These are phyloP conservation scores for Vicugna pacos DNA, from an alignment of 2,113 vertebrate genomes.

Conservation along the genomic window DNA sequence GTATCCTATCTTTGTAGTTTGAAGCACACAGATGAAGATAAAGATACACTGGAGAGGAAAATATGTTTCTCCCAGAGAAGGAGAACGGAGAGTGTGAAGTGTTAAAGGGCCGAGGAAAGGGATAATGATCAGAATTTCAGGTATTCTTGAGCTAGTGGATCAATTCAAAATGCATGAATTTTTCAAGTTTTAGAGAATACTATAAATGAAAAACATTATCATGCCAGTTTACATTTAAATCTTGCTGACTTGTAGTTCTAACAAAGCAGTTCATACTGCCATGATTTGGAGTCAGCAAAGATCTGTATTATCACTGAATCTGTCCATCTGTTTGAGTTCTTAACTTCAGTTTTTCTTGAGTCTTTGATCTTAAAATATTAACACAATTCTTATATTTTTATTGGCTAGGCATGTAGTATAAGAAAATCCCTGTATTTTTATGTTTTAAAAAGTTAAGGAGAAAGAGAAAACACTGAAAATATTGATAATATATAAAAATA, in stretches of 20 bases:
- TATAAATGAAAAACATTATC: constrained; percentile 45
- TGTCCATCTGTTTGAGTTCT: neutral
- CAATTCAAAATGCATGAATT: constrained; percentile 64
- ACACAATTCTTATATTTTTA: constrained; percentile 7
- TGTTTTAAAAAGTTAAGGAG: constrained; percentile 4
- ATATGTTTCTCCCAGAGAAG: constrained; percentile 64
- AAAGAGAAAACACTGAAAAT: neutral
- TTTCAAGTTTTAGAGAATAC: constrained; percentile 66
- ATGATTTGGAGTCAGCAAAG: constrained; percentile 36
- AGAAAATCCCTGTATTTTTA: neutral
- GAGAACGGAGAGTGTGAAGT: constrained; percentile 3
- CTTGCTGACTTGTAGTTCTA: constrained; percentile 62
- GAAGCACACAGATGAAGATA: constrained; percentile 64
- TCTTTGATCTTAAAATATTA: constrained; percentile 33
- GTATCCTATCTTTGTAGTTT: constrained; percentile 43
- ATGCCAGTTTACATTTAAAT: constrained; percentile 56
- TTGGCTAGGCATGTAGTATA: neutral
- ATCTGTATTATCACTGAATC: neutral
- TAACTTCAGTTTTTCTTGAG: constrained; percentile 28
- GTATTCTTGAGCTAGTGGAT: constrained; percentile 63
- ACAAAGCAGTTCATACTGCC: constrained; percentile 25
- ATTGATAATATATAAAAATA: neutral
- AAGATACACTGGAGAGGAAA: constrained; percentile 65
- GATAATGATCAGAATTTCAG: constrained; percentile 69
- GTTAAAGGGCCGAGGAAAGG: constrained; percentile 52